Conservation (phyloP, 2,888 invertebrate species). For the Philopedon plagiatum region DNA sequence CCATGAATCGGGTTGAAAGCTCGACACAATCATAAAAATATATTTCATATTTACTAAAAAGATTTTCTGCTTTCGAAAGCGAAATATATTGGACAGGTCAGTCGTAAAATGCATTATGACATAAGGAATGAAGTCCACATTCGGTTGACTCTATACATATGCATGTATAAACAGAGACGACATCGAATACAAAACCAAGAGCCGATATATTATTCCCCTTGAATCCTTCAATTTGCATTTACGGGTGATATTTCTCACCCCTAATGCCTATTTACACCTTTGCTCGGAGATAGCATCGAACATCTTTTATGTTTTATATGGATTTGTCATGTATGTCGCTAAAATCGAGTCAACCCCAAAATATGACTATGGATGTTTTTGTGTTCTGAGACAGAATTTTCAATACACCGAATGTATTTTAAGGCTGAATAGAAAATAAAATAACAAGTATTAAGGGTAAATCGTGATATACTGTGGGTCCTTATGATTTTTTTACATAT, state of each 20-base stretch:
- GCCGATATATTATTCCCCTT: constrained; percentile 43
- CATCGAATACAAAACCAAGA: constrained; percentile 32
- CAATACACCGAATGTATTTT: constrained; percentile 8
- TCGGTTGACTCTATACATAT: background rate
- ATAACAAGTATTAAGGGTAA: background rate
- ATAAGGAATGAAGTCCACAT: background rate
- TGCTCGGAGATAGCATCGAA: constrained; percentile 30
- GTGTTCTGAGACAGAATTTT: background rate
- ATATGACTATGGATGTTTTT: constrained; percentile 16
- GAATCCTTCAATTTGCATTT: constrained; percentile 63
- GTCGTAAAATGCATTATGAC: constrained; percentile 4
- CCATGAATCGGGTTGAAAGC: too few species aligned
- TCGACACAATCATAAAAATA: too few species aligned
- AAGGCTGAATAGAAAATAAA: constrained; percentile 5
- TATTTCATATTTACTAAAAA: too few species aligned
- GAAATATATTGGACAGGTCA: background rate
- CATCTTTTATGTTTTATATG: constrained; percentile 39
- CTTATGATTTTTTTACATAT: too few species aligned
- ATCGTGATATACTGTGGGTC: too few species aligned
- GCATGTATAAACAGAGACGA: constrained; percentile 9
- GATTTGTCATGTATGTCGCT: constrained; percentile 29
- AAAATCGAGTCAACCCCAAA: constrained; percentile 18
- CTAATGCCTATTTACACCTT: constrained; percentile 62
- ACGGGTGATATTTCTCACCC: constrained; percentile 61
- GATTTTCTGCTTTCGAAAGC: too few species aligned